Evolutionary conservation across 2,888 invertebrate species (phyloP), one percentile per base, ranked within the genome.

Genomic region (Hypselothyrea guttata): DNA sequence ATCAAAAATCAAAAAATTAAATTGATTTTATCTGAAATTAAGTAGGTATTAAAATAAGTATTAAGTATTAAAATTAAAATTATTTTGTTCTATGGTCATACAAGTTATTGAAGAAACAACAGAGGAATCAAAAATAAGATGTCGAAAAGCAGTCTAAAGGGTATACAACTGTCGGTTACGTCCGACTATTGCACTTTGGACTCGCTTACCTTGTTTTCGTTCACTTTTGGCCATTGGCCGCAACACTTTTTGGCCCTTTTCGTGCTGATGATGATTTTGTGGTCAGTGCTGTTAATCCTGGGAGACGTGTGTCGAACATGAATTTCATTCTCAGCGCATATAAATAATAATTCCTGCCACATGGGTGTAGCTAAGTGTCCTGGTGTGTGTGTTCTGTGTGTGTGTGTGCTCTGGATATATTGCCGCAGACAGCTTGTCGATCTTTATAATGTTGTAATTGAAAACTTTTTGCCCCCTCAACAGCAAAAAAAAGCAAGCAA

Each of bases 401-500:
- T 42, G 38, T 63, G 59, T 60, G 13, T 58, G 51, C 46, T 58
- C 42, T 22, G 18, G 57, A 71, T 13, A 81, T 81, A 84, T 84
- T 87, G 85, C 77, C 77, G 76, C 69, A 86, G 88, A 88, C 89
- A 88, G 88, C 87, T 88, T 89, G 89, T 88, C 88, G 88, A 89
- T 89, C 88, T 88, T 87, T 88, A 88, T 89, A 89, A 89, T 87
- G 87, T 82, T 86, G 88, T 88, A 87, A 87, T 88, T 88, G 88
- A 86, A 87, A 88, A 81, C 86, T 84, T 81, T 83, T 78, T 71
- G 18, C 46, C 68, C 8, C 7, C 12, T 4, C 11, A 27, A 41
- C 7, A 7, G 12, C 3, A 7, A n/a, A 27, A 40, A 40, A 7
- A 8, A 7, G 1, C 54, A 61, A 63, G 48, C 41, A 60, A 75